phyloP scores from a whole-genome alignment of 2,888 invertebrate species.

The Cantharis flavilabris region DNA sequence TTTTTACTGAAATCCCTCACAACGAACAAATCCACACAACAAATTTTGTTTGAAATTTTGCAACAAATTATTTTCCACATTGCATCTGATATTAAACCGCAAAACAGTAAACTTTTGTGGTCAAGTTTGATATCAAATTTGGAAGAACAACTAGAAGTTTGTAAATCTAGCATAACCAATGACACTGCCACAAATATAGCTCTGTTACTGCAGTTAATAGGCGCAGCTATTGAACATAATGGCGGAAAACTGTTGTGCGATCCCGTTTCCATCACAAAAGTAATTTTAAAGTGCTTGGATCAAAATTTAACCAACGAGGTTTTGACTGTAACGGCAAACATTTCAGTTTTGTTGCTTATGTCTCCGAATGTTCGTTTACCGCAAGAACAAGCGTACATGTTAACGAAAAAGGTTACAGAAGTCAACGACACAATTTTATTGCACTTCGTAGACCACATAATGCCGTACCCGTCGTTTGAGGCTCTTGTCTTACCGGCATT shows the following conservation, averaged over 20 bases:
- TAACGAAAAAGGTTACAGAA: conserved; percentile 67
- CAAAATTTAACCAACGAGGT: conserved; percentile 57
- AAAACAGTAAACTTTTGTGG: conserved; percentile 73
- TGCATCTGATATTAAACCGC: conserved; percentile 63
- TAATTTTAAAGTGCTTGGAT: conserved; percentile 61
- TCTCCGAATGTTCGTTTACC: conserved; percentile 67
- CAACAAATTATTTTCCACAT: conserved; percentile 68
- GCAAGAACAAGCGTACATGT: conserved; percentile 74
- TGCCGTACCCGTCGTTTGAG: conserved; percentile 72
- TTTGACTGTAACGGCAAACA: conserved; percentile 59
- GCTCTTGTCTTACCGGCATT: conserved; percentile 72
- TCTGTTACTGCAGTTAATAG: conserved; percentile 62
- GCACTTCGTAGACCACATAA: conserved; percentile 68
- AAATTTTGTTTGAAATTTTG: conserved; percentile 67
- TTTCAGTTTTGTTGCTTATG: conserved; percentile 64
- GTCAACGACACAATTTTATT: conserved; percentile 64
- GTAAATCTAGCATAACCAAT: conserved; percentile 16
- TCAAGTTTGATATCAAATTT: conserved; percentile 55
- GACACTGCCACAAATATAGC: conserved; percentile 42
- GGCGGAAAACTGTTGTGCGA: conserved; percentile 67
- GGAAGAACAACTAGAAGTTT: conserved; percentile 41
- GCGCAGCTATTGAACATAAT: conserved; percentile 66
- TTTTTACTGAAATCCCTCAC: conserved; percentile 67
- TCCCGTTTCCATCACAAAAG: conserved; percentile 62
- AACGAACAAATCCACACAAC: conserved; percentile 59